Conservation (phyloP, 2,888 invertebrate species). For the Lysandra coridon region DNA sequence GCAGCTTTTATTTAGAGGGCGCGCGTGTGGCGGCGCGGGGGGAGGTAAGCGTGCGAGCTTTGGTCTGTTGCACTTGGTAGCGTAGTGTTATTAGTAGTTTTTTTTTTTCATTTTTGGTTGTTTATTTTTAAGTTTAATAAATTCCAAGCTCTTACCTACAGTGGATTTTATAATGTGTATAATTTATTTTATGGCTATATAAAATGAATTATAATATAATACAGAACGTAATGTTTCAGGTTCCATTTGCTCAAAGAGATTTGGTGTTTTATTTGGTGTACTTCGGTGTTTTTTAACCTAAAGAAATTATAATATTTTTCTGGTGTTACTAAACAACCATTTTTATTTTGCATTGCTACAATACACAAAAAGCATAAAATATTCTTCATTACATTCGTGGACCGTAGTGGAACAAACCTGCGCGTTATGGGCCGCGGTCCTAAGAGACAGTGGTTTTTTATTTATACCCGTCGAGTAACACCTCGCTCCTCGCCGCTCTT, state of each 20-base stretch:
- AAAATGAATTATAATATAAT: too few relatives aligned
- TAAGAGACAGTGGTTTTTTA: constrained; percentile 70
- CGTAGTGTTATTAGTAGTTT: neutral
- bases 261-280: too few relatives aligned
- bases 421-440: constrained; percentile 62
- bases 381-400: neutral
- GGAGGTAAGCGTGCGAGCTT: constrained; percentile 67
- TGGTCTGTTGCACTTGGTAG: constrained; percentile 49
- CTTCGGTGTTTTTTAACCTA: too few relatives aligned
- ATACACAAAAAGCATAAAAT: neutral
- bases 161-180: too few relatives aligned
- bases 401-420: constrained; percentile 47
- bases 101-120: neutral
- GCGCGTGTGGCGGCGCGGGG: constrained; percentile 62
- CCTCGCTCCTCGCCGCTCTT: constrained; percentile 50
- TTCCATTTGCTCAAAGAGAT: too few relatives aligned
- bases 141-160: too few relatives aligned
- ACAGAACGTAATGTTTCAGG: too few relatives aligned
- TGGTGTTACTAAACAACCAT: neutral
- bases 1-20: constrained; percentile 73
- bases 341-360: too few relatives aligned
- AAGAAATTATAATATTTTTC: neutral
- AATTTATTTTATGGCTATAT: too few relatives aligned
- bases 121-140: too few relatives aligned
- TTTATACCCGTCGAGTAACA: constrained; percentile 68